Base-by-base conservation (phyloP, 2,888 invertebrate genomes). In the Marronus borbonicus region DNA sequence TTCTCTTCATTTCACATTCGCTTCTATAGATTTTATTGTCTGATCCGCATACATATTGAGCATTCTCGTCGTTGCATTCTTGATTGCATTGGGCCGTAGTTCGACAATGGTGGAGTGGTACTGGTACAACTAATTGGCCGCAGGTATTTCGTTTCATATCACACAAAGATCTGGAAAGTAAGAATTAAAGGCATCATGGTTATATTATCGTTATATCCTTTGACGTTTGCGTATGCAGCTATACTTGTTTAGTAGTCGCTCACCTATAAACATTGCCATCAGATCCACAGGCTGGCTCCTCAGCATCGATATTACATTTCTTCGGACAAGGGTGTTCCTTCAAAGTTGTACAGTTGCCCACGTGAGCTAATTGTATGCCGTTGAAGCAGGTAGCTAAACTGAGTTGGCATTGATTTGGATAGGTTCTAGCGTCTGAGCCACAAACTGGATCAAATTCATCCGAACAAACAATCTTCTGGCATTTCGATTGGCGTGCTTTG, bases 21-120 rank as follows among this genome's bases (percentile, higher is more conserved):
- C 95, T 96, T 85, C 94, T 93, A 89, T 97, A 97, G 87, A 97
- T 95, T 86, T 96, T 93, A 88, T 96, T 96, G 88, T 97, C 97
- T 8, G 96, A 96, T 50, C 96, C 96, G 87, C 97, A 97, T 72
- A 97, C 95, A 86, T 96, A 96, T 81, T 91, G 93, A 49, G 78
- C 78, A n/a, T 93, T 91, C 24, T 93, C 93, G 78, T 92, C 92
- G 28, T 92, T 91, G 85, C 95, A 95, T 74, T 92, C 91, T 85
- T 94, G 93, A 84, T 94, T 93, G 89, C 97, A 97, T 52, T 94
- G 92, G 1, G 96, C 95, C 0, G 97, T 97, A 39, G 95, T 94
- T 81, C 93, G 93, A 88, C 97, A 97, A 85, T 97, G 96, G 65
- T 95, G 92, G 0, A 94, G 92, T 0, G 96, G 93, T 0, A 97